phyloP scores from a whole-genome alignment of 2,888 invertebrate species.

The Andrena trimmerana region DNA sequence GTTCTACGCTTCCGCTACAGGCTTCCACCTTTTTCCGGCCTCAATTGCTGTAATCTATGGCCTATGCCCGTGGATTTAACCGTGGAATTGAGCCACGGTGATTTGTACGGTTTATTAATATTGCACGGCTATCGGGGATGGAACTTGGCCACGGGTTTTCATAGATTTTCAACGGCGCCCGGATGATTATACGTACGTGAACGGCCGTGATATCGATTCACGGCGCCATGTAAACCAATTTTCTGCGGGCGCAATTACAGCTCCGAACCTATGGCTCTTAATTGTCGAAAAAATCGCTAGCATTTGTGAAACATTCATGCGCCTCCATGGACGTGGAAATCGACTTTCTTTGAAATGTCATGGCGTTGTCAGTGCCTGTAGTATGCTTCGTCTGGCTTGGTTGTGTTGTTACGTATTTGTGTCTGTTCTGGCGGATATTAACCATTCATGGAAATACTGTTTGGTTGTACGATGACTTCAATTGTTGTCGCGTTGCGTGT shows the following conservation, averaged over 20 bases:
- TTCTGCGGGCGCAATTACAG: conserved; percentile 13
- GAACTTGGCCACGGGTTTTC: conserved; percentile 54
- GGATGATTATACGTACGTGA: conserved; percentile 47
- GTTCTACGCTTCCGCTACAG: conserved; percentile 23
- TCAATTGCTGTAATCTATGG: conserved; percentile 73
- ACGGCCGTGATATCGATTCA: conserved; percentile 6
- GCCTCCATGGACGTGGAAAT: neutral
- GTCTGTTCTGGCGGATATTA: neutral
- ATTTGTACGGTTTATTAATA: conserved; percentile 71
- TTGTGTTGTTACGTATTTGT: neutral
- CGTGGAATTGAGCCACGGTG: conserved; percentile 68
- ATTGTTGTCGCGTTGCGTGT: no score
- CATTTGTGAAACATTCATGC: conserved; percentile 17
- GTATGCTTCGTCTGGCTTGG: neutral
- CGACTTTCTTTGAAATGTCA: neutral
- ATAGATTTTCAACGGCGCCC: conserved; percentile 56
- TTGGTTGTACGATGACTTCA: no score
- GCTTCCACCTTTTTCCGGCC: conserved; percentile 48
- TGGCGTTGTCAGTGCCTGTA: neutral
- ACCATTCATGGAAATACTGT: no score
- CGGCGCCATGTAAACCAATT: conserved; percentile 43
- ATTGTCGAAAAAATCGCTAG: neutral
- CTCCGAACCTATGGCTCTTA: conserved; percentile 1
- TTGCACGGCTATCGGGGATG: conserved; percentile 55
- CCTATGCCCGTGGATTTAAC: conserved; percentile 69